Percentiles rank a stretch among this genome's conserved stretches.
These are phyloP conservation scores for Pelecanus crispus DNA, from an alignment of 2,113 vertebrate species.

Conservation along the genomic window DNA sequence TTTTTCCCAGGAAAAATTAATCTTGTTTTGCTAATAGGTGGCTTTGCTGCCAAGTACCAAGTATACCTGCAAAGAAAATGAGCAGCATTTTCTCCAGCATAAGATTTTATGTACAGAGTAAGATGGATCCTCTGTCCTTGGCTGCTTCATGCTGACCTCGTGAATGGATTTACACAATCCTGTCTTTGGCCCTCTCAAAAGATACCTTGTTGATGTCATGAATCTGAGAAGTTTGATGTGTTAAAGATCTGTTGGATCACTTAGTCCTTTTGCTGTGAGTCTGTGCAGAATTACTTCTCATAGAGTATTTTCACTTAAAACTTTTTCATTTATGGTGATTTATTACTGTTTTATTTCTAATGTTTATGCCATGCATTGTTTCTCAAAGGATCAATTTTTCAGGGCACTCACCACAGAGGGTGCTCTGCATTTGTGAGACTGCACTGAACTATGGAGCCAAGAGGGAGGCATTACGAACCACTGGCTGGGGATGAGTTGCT, in stretches of 20 bases:
- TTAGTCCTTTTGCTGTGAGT: not conserved
- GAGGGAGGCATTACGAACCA: not conserved
- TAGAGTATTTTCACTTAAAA: not conserved
- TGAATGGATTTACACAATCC: not conserved
- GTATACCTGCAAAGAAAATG: not conserved
- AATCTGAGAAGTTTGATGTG: not conserved
- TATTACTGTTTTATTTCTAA: not conserved
- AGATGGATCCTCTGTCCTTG: not conserved
- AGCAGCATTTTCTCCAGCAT: not conserved
- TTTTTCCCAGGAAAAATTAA: conserved; percentile 5
- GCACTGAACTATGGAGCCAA: not conserved
- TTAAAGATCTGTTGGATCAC: conserved; percentile 2
- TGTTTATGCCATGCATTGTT: not conserved
- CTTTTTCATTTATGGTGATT: not conserved
- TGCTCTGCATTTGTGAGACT: not conserved
- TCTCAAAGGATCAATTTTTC: conserved; percentile 18
- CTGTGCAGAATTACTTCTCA: not conserved
- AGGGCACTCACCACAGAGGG: not conserved
- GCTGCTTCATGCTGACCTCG: not conserved
- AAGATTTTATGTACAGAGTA: not conserved
- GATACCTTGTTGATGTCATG: not conserved
- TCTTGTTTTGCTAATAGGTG: not conserved
- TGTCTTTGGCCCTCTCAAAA: not conserved
- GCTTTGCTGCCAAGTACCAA: not conserved
- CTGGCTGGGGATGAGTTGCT: not conserved